Evolutionary conservation across 2,113 vertebrate genomes (phyloP).

Genomic region (Labeo catla): DNA sequence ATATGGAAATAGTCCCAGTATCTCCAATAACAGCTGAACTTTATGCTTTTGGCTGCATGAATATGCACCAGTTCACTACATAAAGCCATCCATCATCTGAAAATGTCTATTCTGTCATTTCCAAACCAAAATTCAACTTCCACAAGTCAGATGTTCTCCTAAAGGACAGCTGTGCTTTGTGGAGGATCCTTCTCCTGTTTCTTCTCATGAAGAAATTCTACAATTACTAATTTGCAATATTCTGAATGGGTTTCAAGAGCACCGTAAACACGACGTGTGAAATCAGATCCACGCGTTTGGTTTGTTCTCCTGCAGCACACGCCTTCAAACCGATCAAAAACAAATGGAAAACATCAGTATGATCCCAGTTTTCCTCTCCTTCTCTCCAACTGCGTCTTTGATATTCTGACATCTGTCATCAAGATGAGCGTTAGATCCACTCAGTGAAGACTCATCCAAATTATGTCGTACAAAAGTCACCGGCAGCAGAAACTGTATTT

Average conservation of each 20-base stretch:
- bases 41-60: too few species aligned
- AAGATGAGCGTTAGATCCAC: background rate
- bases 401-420: slow-evolving; percentile 3
- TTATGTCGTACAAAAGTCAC: background rate
- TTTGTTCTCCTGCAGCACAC: background rate
- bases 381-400: background rate
- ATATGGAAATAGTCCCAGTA: too few species aligned
- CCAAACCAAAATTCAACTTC: background rate
- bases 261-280: background rate
- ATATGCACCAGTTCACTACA: too few species aligned
- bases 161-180: background rate
- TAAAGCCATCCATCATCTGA: too few species aligned
- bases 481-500: background rate
- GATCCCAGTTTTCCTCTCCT: background rate
- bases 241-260: background rate
- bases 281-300: background rate
- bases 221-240: background rate
- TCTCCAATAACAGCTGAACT: too few species aligned
- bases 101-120: background rate
- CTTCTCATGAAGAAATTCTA: background rate
- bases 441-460: background rate
- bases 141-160: background rate
- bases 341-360: background rate
- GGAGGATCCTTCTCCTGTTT: background rate
- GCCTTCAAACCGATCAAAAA: background rate